These are phyloP conservation scores for Sepiola atlantica DNA, from an alignment of 2,888 invertebrate species.

Conservation along the genomic window DNA sequence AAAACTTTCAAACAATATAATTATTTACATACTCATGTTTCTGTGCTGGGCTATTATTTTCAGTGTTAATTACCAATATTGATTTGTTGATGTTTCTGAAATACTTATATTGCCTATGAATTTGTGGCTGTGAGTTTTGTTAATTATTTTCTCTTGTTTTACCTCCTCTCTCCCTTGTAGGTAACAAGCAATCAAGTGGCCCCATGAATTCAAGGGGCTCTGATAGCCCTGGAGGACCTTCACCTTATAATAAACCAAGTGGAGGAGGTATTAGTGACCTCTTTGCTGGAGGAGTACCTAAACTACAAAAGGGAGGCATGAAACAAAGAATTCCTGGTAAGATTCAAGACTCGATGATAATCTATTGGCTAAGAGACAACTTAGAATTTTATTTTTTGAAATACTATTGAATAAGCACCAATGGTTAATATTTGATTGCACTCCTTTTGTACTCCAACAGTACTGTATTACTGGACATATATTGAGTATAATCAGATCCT, in stretches of 20 bases:
- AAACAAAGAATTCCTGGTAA: constrained; percentile 47
- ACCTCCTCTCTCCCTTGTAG: not conserved
- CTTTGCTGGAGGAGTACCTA: constrained; percentile 89
- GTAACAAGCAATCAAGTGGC: constrained; percentile 11
- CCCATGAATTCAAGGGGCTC: constrained; percentile 19
- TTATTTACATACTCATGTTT: too few relatives aligned
- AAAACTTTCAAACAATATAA: too few relatives aligned
- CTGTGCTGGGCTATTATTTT: too few relatives aligned
- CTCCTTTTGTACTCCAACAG: too few relatives aligned
- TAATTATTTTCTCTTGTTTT: not conserved
- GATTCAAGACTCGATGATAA: not conserved
- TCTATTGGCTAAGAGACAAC: not conserved
- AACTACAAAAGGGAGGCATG: constrained; percentile 76
- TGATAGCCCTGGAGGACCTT: not conserved
- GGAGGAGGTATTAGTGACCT: constrained; percentile 80
- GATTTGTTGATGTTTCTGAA: too few relatives aligned
- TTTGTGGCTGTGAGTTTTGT: not conserved
- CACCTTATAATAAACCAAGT: not conserved
- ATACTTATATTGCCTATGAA: too few relatives aligned
- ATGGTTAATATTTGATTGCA: too few relatives aligned
- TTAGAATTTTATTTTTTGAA: not conserved
- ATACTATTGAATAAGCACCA: too few relatives aligned
- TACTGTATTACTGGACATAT: too few relatives aligned
- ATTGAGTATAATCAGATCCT: too few relatives aligned
- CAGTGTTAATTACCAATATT: too few relatives aligned